These are phyloP conservation scores for Papilio polyxenes DNA, from an alignment of 1,140 invertebrate species.

Conservation along the genomic window DNA sequence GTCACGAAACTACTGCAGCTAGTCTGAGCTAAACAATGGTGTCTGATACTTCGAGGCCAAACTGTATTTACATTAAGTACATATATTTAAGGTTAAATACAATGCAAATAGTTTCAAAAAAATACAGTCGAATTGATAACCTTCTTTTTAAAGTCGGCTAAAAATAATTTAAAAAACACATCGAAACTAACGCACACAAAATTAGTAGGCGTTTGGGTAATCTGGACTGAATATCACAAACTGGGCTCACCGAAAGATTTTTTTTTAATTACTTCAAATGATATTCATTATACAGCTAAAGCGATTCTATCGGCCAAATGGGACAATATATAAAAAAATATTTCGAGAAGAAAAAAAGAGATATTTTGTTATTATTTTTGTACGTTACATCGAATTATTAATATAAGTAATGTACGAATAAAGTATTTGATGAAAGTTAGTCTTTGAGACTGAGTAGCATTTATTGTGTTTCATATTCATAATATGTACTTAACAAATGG, in stretches of 20 bases:
- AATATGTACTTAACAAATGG: constrained; percentile 32
- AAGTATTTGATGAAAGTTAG: constrained; percentile 6
- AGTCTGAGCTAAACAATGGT: background rate
- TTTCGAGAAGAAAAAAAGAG: too few relatives aligned
- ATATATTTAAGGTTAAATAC: background rate
- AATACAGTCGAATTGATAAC: too few relatives aligned
- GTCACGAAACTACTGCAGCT: background rate
- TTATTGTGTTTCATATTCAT: background rate
- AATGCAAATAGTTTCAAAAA: background rate
- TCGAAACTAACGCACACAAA: background rate
- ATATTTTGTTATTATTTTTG: too few relatives aligned
- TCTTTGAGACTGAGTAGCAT: constrained; percentile 28
- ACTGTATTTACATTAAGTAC: background rate
- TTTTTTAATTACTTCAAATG: too few relatives aligned
- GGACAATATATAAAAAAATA: too few relatives aligned
- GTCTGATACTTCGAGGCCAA: background rate
- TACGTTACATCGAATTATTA: background rate
- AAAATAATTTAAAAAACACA: background rate
- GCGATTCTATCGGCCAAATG: too few relatives aligned
- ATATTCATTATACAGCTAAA: too few relatives aligned
- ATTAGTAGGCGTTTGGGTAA: too few relatives aligned
- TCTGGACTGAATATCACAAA: too few relatives aligned
- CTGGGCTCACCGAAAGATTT: too few relatives aligned
- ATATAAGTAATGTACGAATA: background rate
- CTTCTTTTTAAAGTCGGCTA: too few relatives aligned